Base-by-base conservation (phyloP, 2,113 vertebrate genomes). In the Patagioenas fasciata region DNA sequence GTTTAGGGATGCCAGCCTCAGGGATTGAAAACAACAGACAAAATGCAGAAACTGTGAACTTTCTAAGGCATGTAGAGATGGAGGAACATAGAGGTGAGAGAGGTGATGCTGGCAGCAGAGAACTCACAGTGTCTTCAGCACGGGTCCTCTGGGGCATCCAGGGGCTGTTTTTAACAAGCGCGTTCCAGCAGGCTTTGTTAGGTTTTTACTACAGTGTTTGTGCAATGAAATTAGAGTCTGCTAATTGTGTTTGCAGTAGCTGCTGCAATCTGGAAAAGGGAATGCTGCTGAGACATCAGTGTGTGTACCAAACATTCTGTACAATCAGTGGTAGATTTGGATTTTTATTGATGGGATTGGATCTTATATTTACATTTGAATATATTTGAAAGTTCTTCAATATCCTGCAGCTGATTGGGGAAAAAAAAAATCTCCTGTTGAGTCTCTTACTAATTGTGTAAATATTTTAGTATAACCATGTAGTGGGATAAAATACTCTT, bases 61-160 rank as follows among this genome's bases (percentile, higher is more conserved):
- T 86, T 34, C n/a, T 11, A 25, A 80, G 31, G 51, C 17, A 29
- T 20, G 1, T 5, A 1, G 3, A 3, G 2, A 1, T 44, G 17
- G 26, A 67, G 57, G 57, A 50, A 15, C 48, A 42, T 20, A 26
- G 15, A 16, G 20, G 9, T 26, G 32, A 79, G 73, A 82, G 48
- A 42, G 74, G 20, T 29, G 47, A 48, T 24, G 7, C 60, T 62
- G 42, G 57, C 67, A 74, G 24, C 34, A 60, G n/a, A 48, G 38
- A 56, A 34, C 42, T 67, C 1, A 1, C 28, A 65, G 9, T 1
- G 1, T 25, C 64, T 61, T 9, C 4, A 40, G 34, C 34, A 36
- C 21, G 25, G 50, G n/a, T 54, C 13, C 15, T 79, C 10, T 15
- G 1, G 28, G 64, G 16, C 15, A 8, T 54, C 80, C 10, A 64